Evolutionary conservation across 2,797 vertebrate species (phyloP), one percentile per base, ranked within the genome.

Genomic region (Loriculus beryllinus): DNA sequence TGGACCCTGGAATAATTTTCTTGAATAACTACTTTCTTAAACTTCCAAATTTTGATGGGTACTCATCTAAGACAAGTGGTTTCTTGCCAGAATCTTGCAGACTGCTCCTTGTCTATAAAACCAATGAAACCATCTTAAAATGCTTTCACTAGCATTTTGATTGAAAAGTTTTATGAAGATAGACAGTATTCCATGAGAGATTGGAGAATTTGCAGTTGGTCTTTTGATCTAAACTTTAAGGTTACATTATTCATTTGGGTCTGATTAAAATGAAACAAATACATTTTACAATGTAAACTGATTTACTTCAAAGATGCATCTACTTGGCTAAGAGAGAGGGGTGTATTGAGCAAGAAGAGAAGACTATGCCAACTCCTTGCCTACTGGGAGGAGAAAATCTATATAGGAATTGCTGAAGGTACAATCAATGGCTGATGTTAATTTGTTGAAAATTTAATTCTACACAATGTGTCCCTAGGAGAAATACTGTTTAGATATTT

Each of bases 211-310:
- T 74, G 33, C 10, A 26, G 28, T 79, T 63, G 7, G 10, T 76
- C 42, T 88, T 81, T 83, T 72, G 54, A 39, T 57, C 59, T 54
- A 54, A 84, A 82, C 9, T 47, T 76, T 13, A 56, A 33, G 56
- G 31, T 80, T 40, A 14, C 33, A 12, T 29, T 42, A 2, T 64
- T 90, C 2, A 2, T 83, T 92, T 92, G 57, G 40, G 5, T 51
- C 49, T 76, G 52, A 49, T 86, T 52, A 43, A 63, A 95, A 57
- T 2, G 5, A 59, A 91, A 45, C 22, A 60, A 72, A 49, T 52
- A 28, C 1, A 1, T 78, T 89, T 60, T 77, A 31, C 14, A 64
- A 0, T 0, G 0, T 59, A 26, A 70, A 52, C 37, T 39, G 31
- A 35, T 69, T 39, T 35, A 17, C 77, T 83, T 52, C 0, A 1